Conservation (phyloP, 2,797 vertebrate species). For the Chloroceryle inda region DNA sequence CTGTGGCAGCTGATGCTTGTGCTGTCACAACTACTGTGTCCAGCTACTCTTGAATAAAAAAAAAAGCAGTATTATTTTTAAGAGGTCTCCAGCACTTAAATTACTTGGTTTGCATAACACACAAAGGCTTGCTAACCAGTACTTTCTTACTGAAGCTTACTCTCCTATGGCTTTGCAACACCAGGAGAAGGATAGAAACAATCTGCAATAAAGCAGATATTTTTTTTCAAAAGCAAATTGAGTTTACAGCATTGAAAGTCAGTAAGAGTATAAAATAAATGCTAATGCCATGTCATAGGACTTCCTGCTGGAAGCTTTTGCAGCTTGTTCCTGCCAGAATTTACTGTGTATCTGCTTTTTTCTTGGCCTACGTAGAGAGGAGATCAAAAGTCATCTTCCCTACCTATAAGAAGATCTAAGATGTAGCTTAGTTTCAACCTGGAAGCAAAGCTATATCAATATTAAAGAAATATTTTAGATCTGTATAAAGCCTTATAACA, state of each 20-base stretch:
- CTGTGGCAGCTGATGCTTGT: not conserved
- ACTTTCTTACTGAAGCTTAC: not conserved
- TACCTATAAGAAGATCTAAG: not conserved
- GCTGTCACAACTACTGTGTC: not conserved
- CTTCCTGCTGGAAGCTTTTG: conserved; percentile 8
- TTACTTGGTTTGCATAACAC: not conserved
- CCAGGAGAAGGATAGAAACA: not conserved
- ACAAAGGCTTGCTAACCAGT: not conserved
- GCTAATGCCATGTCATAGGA: not conserved
- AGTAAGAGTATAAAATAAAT: not conserved
- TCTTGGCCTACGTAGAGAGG: not conserved
- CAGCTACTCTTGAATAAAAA: not conserved
- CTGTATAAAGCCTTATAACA: not conserved
- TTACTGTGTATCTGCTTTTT: not conserved
- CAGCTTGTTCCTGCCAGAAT: conserved; percentile 3
- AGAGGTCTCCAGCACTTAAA: not conserved
- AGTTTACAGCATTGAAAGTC: conserved; percentile 17
- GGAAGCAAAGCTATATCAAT: not conserved
- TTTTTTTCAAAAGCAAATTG: not conserved
- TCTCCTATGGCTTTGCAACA: not conserved
- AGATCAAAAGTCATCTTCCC: conserved; percentile 26
- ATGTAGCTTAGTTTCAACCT: not conserved
- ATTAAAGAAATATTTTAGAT: conserved; percentile 8
- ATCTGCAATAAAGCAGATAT: not conserved
- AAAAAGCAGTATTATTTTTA: not conserved